Base-by-base conservation (phyloP, 2,888 invertebrate species). In the Melanchra persicariae region DNA sequence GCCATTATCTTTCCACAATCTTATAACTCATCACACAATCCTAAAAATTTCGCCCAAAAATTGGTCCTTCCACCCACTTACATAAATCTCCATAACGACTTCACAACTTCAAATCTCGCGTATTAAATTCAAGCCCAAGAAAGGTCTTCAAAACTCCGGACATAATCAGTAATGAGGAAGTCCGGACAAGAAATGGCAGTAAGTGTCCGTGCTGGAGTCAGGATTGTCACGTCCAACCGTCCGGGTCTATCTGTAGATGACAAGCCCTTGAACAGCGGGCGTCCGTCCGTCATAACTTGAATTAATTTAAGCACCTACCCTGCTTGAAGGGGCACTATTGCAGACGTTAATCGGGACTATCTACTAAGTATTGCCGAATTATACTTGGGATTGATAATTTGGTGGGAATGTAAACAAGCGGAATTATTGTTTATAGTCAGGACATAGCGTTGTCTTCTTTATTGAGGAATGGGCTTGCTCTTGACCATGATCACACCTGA, bases 131-230 rank as follows among this genome's bases (percentile, higher is more conserved):
- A 79, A 77, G 59, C 40, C 65, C 62, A 40, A 83, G 83, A 61
- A 79, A 72, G 65, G 57, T 45, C 64, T 72, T 61, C 59, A 62
- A 64, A 65, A 65, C 22, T 66, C 79, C 75, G 85, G 85, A 84
- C 34, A 74, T 81, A 86, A 84, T 86, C 82, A 78, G 86, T 76
- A 83, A 81, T 84, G 69, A 84, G 79, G 70, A 84, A 70, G 62
- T 86, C 79, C 73, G 71, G 58, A 70, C 69, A 62, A 79, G 79
- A 66, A 80, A 81, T 67, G 24, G 73, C 54, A 71, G 66, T 61
- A 65, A 83, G 70, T 79, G 73, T 80, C 81, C 58, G 51, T 49
- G 34, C 45, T 70, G 24, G 62, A 67, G 55, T 63, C 55, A 61
- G 66, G 67, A 59, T 65, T 65, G 86, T 84, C 86, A 86, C 85